These are phyloP conservation scores for Maconellicoccus hirsutus DNA, from an alignment of 1,140 invertebrate species.

Conservation along the genomic window DNA sequence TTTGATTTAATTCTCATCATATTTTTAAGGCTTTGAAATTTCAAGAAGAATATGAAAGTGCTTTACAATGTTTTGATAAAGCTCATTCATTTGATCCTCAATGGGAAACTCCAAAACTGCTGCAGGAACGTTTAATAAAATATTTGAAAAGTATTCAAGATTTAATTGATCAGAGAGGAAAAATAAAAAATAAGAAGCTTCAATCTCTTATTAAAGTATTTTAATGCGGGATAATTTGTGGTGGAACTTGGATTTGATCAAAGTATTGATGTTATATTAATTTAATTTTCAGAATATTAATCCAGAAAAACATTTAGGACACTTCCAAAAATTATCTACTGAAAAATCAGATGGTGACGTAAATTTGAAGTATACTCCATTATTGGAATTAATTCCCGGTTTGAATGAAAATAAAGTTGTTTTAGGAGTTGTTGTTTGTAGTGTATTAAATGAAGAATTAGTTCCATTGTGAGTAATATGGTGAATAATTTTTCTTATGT, in stretches of 20 bases:
- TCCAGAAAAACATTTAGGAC: slow-evolving; percentile 4
- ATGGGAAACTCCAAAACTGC: slow-evolving; percentile 52
- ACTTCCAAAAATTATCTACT: background rate
- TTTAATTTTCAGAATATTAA: slow-evolving; percentile 2
- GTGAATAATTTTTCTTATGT: background rate
- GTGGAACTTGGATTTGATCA: no score
- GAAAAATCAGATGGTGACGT: slow-evolving; percentile 30
- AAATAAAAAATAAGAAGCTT: slow-evolving; percentile 57
- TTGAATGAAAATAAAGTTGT: slow-evolving; percentile 55
- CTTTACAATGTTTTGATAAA: slow-evolving; percentile 53
- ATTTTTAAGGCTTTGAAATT: slow-evolving; percentile 43
- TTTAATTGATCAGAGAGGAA: slow-evolving; percentile 54
- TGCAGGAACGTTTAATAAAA: slow-evolving; percentile 48
- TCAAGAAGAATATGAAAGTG: slow-evolving; percentile 60
- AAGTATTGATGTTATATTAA: no score
- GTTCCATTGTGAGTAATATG: slow-evolving; percentile 61
- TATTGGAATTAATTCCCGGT: slow-evolving; percentile 43
- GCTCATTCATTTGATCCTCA: slow-evolving; percentile 57
- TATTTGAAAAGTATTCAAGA: slow-evolving; percentile 55
- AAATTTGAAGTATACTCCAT: slow-evolving; percentile 39
- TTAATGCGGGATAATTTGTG: background rate
- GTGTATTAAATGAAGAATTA: slow-evolving; percentile 55
- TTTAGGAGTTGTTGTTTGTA: slow-evolving; percentile 68
- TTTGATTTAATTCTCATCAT: background rate
- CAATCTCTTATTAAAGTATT: slow-evolving; percentile 49